These are phyloP conservation scores for Acromyrmex charruanus DNA, from an alignment of 1,140 invertebrate species.

Conservation along the genomic window DNA sequence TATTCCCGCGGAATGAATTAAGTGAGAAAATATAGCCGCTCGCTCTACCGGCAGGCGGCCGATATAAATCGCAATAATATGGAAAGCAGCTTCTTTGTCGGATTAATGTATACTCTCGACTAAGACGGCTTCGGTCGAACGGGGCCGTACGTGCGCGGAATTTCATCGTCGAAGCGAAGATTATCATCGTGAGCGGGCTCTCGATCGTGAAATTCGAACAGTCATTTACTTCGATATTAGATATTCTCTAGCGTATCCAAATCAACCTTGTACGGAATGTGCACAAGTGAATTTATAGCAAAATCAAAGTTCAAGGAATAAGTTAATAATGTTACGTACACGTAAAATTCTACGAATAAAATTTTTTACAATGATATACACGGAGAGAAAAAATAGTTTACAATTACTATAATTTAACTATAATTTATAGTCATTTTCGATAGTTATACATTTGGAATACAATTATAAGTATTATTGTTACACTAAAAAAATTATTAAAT, in stretches of 20 bases:
- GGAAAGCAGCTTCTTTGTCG: constrained; percentile 63
- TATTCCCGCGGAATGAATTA: constrained; percentile 54
- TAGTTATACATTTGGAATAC: too few relatives aligned
- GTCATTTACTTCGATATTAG: constrained; percentile 53
- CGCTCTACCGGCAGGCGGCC: constrained; percentile 6
- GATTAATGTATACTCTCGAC: constrained; percentile 57
- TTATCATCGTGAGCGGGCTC: constrained; percentile 37
- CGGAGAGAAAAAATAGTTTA: too few relatives aligned
- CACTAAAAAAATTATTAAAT: too few relatives aligned
- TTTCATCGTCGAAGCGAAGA: constrained; percentile 46
- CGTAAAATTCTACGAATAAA: not conserved
- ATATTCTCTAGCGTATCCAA: constrained; percentile 28
- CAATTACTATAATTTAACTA: too few relatives aligned
- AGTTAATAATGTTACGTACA: not conserved
- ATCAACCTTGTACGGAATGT: constrained; percentile 21
- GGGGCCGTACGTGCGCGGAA: constrained; percentile 48
- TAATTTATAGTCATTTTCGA: too few relatives aligned
- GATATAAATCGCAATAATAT: constrained; percentile 64
- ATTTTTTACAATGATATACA: not conserved
- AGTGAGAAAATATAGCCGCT: constrained; percentile 57
- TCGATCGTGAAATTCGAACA: constrained; percentile 59
- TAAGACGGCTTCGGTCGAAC: constrained; percentile 47
- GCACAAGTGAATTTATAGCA: constrained; percentile 20
- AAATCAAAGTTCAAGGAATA: not conserved
- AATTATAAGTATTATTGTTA: too few relatives aligned